Evolutionary conservation across 2,113 vertebrate species (phyloP), one percentile per base, ranked within the genome.

Genomic region (Budorcas taxicolor): DNA sequence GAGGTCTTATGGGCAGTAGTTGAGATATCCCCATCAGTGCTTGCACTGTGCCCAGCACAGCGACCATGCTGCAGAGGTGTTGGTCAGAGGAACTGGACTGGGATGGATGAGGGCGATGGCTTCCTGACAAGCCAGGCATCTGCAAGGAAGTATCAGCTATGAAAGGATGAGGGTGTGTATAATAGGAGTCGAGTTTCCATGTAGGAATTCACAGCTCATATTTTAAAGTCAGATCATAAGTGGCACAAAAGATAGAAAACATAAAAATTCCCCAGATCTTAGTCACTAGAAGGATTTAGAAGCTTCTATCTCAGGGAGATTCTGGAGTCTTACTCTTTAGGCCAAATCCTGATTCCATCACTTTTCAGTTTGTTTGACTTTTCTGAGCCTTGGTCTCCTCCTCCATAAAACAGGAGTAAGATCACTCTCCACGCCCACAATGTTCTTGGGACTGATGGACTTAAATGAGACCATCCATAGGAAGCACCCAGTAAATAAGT

Each of bases 341-440:
- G 60, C 52, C 81, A 86, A 82, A 94, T 58, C 31, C 25, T 5
- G 43, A 60, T 95, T 45, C 33, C 36, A 23, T 8, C 12, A 87
- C 16, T 86, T 87, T 87, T 62, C 43, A 81, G 64, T 95, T n/a
- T 33, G 21, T 36, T 95, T 76, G 16, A 33, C 17, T 88, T 45
- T 90, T 92, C 71, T 43, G 50, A 92, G 17, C 33, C 45, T 86
- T 31, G n/a, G 10, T 40, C 6, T 33, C 21, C 36, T 17, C 2
- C 40, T 47, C 33, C 40, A 1, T 40, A 19, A 62, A 81, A 36
- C 29, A 36, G 45, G 45, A 85, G 10, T 5, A 47, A 76, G 43
- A n/a, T 0, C 1, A 2, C 29, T n/a, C 7, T 21, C 40, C 21
- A 9, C 3, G 0, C 2, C 52, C 33, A 16, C 27, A 8, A 2